Conservation (phyloP, 92 coral and sea anemone species). For the Galaxea fascicularis region DNA sequence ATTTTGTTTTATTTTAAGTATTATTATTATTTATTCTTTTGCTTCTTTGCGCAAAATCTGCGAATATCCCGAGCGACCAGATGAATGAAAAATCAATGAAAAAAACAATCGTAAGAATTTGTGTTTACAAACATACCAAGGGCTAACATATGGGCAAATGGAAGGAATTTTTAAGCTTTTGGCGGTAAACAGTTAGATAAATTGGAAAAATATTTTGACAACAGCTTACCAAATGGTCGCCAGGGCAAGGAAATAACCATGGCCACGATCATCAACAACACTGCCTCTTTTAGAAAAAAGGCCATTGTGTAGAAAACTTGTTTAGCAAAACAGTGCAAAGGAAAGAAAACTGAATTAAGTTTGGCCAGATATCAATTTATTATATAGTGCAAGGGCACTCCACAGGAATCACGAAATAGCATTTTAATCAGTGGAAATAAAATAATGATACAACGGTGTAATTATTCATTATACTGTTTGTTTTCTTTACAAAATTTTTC, state of each 20-base stretch:
- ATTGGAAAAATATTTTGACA: too few relatives aligned
- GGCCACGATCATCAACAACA: conserved; percentile 23
- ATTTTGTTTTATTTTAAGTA: too few relatives aligned
- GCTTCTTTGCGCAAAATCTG: too few relatives aligned
- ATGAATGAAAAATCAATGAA: too few relatives aligned
- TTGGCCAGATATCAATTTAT: neutral
- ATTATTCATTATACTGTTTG: neutral
- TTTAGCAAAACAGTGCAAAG: neutral
- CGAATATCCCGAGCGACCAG: too few relatives aligned
- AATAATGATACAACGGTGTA: neutral
- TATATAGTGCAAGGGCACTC: neutral
- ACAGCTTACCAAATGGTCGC: conserved; percentile 22
- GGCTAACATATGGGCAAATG: too few relatives aligned
- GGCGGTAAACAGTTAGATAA: too few relatives aligned
- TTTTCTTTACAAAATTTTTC: neutral
- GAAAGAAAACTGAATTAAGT: neutral
- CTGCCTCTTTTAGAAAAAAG: conserved; percentile 21
- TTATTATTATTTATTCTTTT: too few relatives aligned
- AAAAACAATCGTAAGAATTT: too few relatives aligned
- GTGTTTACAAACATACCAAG: too few relatives aligned
- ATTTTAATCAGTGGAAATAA: neutral
- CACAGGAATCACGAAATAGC: neutral
- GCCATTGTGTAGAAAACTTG: neutral
- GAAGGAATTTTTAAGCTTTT: too few relatives aligned
- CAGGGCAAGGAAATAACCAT: conserved; percentile 1